Conservation (phyloP, 2,888 invertebrate genomes). For the Drosophila quinaria region DNA sequence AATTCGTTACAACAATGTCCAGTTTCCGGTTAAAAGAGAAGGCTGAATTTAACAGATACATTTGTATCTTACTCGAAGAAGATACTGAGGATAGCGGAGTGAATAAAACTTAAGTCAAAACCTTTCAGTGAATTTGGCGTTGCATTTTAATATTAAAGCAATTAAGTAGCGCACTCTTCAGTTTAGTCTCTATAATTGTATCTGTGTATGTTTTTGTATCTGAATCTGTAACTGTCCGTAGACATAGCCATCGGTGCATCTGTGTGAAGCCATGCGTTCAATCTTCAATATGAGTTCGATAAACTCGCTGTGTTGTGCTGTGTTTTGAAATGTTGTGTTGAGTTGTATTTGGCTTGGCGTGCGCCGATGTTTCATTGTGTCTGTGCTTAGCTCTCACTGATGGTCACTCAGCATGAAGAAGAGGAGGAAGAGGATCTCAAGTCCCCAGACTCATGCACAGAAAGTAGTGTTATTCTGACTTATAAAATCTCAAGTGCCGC, state of each 20-base stretch:
- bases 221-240: slow-evolving; percentile 35
- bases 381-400: slow-evolving; percentile 34
- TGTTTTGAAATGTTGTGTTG: slow-evolving; percentile 14
- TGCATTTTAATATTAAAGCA: slow-evolving; percentile 56
- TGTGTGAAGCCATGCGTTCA: slow-evolving; percentile 80
- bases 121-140: slow-evolving; percentile 29
- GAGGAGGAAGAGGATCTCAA: slow-evolving; percentile 33
- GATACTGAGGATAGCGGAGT: neutral
- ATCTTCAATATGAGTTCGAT: slow-evolving; percentile 82
- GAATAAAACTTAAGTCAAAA: slow-evolving; percentile 24
- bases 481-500: slow-evolving; percentile 21
- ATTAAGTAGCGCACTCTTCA: slow-evolving; percentile 58
- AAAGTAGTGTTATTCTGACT: slow-evolving; percentile 6
- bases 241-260: slow-evolving; percentile 21
- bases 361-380: slow-evolving; percentile 69
- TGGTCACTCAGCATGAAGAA: slow-evolving; percentile 78
- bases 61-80: neutral
- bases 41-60: slow-evolving; percentile 6
- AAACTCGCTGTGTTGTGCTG: slow-evolving; percentile 58
- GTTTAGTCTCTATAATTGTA: slow-evolving; percentile 33
- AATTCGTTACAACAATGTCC: neutral
- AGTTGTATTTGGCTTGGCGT: slow-evolving; percentile 73
- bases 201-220: slow-evolving; percentile 30
- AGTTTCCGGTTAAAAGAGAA: slow-evolving; percentile 19
- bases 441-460: slow-evolving; percentile 17